phyloP scores from a whole-genome alignment of 2,888 invertebrate genomes.

The Cyaniris semiargus region DNA sequence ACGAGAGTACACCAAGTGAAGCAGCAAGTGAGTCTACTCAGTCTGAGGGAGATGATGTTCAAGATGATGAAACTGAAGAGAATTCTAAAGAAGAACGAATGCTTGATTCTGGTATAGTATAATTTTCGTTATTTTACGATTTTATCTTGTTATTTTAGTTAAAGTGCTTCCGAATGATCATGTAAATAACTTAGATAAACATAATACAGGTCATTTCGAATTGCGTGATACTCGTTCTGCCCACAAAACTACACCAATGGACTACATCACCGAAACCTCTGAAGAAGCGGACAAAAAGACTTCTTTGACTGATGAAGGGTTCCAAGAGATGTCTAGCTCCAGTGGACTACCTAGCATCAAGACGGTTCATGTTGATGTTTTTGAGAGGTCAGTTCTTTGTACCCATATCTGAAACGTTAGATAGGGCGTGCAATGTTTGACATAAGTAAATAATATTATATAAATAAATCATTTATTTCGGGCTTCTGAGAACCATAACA shows the following conservation, averaged over 20 bases:
- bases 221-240: slow-evolving; percentile 62
- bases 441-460: too few species aligned
- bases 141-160: not conserved
- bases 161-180: not conserved
- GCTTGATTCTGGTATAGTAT: slow-evolving; percentile 65
- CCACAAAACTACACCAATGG: slow-evolving; percentile 55
- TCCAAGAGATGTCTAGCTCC: slow-evolving; percentile 69
- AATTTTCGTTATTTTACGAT: too few species aligned
- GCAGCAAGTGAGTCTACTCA: slow-evolving; percentile 30
- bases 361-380: slow-evolving; percentile 55
- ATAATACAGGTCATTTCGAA: slow-evolving; percentile 61
- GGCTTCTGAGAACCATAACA: too few species aligned
- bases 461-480: too few species aligned
- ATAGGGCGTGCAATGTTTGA: not conserved
- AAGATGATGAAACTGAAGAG: slow-evolving; percentile 34
- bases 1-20: slow-evolving; percentile 53
- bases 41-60: slow-evolving; percentile 40
- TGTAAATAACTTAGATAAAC: not conserved
- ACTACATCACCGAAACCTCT: slow-evolving; percentile 57
- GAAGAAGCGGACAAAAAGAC: slow-evolving; percentile 54
- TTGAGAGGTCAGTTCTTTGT: slow-evolving; percentile 53
- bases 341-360: slow-evolving; percentile 61
- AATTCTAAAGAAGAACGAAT: slow-evolving; percentile 60
- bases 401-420: not conserved
- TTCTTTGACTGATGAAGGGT: slow-evolving; percentile 69